These are phyloP conservation scores for Phyllostomus hastatus DNA, from an alignment of 2,113 vertebrate species.

Conservation along the genomic window DNA sequence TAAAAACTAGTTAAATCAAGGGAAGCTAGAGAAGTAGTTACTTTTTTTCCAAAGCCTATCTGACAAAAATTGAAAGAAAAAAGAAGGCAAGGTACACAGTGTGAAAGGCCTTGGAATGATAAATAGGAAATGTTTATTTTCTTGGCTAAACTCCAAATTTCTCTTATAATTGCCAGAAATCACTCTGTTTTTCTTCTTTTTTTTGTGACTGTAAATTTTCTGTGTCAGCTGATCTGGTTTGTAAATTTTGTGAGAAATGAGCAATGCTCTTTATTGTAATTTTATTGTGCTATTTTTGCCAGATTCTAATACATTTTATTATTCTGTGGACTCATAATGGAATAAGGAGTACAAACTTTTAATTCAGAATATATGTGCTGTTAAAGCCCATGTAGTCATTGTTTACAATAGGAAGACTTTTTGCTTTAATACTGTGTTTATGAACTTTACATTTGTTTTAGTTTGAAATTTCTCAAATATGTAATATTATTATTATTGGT, in stretches of 20 bases:
- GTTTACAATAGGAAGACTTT: background rate
- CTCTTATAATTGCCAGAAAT: conserved; percentile 28
- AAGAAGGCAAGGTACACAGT: background rate
- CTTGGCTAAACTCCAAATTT: conserved; percentile 25
- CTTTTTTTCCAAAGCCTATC: background rate
- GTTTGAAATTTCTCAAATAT: background rate
- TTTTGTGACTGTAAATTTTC: background rate
- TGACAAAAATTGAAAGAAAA: background rate
- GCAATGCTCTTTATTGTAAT: background rate
- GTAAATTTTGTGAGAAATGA: conserved; percentile 37
- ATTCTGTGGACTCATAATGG: background rate
- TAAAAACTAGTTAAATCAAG: background rate
- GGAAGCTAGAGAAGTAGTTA: background rate
- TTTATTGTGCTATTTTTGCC: conserved; percentile 36
- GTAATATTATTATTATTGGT: conserved; percentile 10
- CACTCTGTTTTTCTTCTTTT: background rate
- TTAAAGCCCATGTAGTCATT: background rate
- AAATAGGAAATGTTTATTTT: conserved; percentile 1
- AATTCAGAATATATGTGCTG: background rate
- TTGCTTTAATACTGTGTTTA: background rate
- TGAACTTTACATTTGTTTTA: background rate
- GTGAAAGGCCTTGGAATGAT: background rate
- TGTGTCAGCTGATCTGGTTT: background rate
- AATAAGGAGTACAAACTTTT: background rate
- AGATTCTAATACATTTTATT: background rate